Percentiles rank a stretch among this genome's conserved stretches.
Conservation (phyloP, 2,113 vertebrate genomes). For the Datnioides undecimradiatus region DNA sequence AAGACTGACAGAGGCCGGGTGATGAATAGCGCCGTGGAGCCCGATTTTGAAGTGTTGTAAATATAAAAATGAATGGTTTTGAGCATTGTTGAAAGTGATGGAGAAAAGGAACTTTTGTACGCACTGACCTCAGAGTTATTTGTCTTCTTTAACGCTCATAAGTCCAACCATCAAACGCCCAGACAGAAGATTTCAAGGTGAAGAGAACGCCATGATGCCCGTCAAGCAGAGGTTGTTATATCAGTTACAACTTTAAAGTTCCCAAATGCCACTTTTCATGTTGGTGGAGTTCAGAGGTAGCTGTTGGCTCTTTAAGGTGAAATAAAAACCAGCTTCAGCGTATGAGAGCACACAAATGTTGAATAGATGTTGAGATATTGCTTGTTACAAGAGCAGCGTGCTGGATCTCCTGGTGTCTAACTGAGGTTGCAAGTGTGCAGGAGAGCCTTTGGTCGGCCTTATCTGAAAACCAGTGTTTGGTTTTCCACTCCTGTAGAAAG, state of each 20-base stretch:
- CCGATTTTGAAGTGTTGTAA: background rate
- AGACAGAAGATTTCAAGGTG: background rate
- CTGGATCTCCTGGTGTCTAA: too few species aligned
- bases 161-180: background rate
- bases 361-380: background rate
- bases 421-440: too few species aligned
- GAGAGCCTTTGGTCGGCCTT: too few species aligned
- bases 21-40: background rate
- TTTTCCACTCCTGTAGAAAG: too few species aligned
- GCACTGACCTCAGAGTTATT: background rate
- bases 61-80: background rate
- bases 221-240: slow-evolving; percentile 6
- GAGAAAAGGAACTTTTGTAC: background rate
- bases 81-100: background rate
- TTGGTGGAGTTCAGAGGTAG: background rate
- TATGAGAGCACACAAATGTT: background rate
- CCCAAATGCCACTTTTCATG: slow-evolving; percentile 8
- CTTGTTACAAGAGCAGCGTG: too few species aligned
- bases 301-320: background rate
- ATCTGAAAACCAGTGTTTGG: too few species aligned
- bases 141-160: background rate
- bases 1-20: background rate
- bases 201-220: slow-evolving; percentile 8
- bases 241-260: slow-evolving; percentile 22
- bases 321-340: background rate